These are phyloP conservation scores for Portevinia maculata DNA, from an alignment of 2,888 invertebrate species.

Conservation along the genomic window DNA sequence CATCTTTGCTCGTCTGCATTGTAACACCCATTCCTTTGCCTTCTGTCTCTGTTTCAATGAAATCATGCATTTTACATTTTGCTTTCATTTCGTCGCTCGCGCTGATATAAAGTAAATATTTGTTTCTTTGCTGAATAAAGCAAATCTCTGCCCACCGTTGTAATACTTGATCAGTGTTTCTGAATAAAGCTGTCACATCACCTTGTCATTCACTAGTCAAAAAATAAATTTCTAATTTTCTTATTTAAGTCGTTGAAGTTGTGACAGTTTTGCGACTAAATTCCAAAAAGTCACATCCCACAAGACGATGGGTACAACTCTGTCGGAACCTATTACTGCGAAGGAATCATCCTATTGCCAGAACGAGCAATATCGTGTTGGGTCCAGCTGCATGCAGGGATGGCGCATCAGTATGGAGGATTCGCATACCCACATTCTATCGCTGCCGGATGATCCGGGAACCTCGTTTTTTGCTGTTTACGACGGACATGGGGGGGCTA, in stretches of 20 bases:
- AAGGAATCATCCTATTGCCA: conserved; percentile 93
- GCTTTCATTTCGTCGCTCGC: conserved; percentile 11
- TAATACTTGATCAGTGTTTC: conserved; percentile 43
- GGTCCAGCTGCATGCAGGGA: conserved; percentile 99
- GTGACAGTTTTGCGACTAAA: conserved; percentile 6
- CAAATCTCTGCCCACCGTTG: conserved; percentile 26
- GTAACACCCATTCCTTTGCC: background rate
- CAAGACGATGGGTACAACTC: conserved; percentile 94
- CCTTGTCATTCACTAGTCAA: conserved; percentile 8
- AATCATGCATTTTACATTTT: conserved; percentile 32
- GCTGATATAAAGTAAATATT: conserved; percentile 57
- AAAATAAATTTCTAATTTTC: conserved; percentile 33
- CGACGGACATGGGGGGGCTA: conserved; percentile 89
- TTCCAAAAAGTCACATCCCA: no score
- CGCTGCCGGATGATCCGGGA: conserved; percentile 95
- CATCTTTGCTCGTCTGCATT: background rate
- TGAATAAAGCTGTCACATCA: conserved; percentile 32
- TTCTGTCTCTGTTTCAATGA: conserved; percentile 11
- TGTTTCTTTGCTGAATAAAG: conserved; percentile 37
- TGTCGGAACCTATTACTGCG: conserved; percentile 97
- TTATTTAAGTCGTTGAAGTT: conserved; percentile 52
- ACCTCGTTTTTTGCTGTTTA: conserved; percentile 98
- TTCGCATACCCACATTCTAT: conserved; percentile 97
- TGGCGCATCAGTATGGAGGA: conserved; percentile 99
- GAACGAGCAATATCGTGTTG: conserved; percentile 88